Base-by-base conservation (phyloP, 1,140 invertebrate genomes). In the Brachionus manjavacas region DNA sequence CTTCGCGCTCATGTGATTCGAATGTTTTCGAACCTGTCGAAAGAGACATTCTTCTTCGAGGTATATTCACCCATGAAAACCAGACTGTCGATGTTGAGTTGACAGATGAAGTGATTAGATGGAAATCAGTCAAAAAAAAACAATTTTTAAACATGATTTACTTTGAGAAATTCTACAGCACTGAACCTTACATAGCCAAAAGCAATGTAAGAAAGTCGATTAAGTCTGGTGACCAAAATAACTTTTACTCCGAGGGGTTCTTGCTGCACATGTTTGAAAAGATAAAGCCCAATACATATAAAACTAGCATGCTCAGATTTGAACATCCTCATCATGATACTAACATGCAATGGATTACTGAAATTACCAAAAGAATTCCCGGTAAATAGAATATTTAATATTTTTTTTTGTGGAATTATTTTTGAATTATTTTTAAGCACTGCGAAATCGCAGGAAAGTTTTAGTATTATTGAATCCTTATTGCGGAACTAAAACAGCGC, bases 321-420 rank as follows among this genome's bases (percentile, higher is more conserved):
- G 31, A 60, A 23, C 79, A 81, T 64, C 79, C 79, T 2, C 79
- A 81, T 46, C 52, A 64, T 60, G 52, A 81, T 9, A 81, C 79
- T 23, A 68, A 20, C 9, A 60, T 64, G 35, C 20, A 64, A 43
- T 81, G 79, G 79, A 14, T 81, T 20, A 64, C n/a, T 31, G 31
- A 68, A 43, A 12, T 81, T 41, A 25, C 16, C 1, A 64, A 64
- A 31, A 41, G 79, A 41, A 64, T 60, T 14, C 79, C 79, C 7
- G 12, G 79, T 81, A 68, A 16, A 12, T 2, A 31, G 9, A 78
- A 46, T 16, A 43, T 20, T 35, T 78, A 7, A 35, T 55, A 23
- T 12, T 14, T 64, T 55, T 80, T 55, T 9, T 39, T 2, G n/a
- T n/a, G 11, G 8, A 9, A 20, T 35, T 80, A 80, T n/a, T 9